Evolutionary conservation across 2,113 vertebrate genomes (phyloP), one percentile per base, ranked within the genome.

Genomic region (Callipepla californica): DNA sequence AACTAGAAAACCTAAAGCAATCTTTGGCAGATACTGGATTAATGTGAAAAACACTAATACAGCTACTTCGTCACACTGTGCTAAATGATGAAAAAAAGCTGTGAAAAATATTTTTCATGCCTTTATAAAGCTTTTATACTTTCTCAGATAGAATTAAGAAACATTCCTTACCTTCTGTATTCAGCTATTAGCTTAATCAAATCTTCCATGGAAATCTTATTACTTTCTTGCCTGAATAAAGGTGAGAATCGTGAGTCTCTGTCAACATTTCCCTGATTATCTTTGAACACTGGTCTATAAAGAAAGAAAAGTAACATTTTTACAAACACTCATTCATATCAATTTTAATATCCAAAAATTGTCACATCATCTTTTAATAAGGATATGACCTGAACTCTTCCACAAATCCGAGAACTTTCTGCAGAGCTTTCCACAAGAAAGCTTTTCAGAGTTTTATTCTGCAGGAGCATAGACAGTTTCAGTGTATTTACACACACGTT

Each of bases 221-320:
- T 99, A 97, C 98, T 99, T 96, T 99, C 99, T 97, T 99, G 99
- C 94, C 99, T 98, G 96, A 99, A 99, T 63, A 99, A 96, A 22
- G 99, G 99, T 36, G 99, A 99, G 97, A 99, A 99, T 85, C 99
- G 97, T 15, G 98, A 98, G 48, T 99, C 99, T 96, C 98, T 98
- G 96, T 99, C 99, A 97, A 99, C 96, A 17, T 97, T 99, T 61
- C 99, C 99, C 28, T 98, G 98, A 97, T 98, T 99, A 96, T 99
- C 99, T 91, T 99, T 99, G 97, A 99, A 99, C 79, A 99, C 98
- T 25, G 99, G 97, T 95, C 99, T 99, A 65, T 14, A 95, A 97
- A 65, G 40, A 84, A 93, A 90, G 47, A 79, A 87, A 90, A 97
- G 79, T 1, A 2, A 30, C 65, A 95, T 22, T 63, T 85, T 92